phyloP scores from a whole-genome alignment of 2,113 vertebrate species.

The Murina feae region DNA sequence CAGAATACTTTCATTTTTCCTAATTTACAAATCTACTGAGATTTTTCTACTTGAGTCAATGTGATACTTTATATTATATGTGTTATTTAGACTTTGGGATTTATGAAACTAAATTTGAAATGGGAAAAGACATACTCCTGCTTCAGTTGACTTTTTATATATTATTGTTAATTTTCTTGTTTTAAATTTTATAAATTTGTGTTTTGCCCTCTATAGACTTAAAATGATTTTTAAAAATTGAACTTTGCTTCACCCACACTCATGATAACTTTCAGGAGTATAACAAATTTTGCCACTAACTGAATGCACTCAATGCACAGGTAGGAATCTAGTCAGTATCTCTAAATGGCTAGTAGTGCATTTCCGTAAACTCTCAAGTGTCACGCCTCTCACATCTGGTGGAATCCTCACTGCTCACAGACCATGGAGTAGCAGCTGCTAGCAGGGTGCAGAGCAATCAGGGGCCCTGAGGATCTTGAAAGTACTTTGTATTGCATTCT shows the following conservation, averaged over 20 bases:
- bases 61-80: not conserved
- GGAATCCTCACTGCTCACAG: not conserved
- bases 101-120: not conserved
- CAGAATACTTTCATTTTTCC: not conserved
- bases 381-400: not conserved
- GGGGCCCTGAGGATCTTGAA: not conserved
- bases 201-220: not conserved
- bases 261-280: not conserved
- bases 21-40: not conserved
- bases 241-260: not conserved
- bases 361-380: not conserved
- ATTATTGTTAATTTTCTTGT: not conserved
- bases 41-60: not conserved
- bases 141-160: not conserved
- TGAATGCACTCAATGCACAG: not conserved
- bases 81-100: not conserved
- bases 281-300: not conserved
- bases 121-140: not conserved
- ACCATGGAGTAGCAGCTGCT: not conserved
- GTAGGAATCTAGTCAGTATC: not conserved
- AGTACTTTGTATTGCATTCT: not conserved
- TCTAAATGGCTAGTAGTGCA: not conserved
- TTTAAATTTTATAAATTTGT: not conserved
- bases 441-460: not conserved
- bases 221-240: not conserved